Percentiles rank a stretch among this genome's conserved stretches.
Conservation (phyloP, 2,888 invertebrate species). For the Eilema sororculum region DNA sequence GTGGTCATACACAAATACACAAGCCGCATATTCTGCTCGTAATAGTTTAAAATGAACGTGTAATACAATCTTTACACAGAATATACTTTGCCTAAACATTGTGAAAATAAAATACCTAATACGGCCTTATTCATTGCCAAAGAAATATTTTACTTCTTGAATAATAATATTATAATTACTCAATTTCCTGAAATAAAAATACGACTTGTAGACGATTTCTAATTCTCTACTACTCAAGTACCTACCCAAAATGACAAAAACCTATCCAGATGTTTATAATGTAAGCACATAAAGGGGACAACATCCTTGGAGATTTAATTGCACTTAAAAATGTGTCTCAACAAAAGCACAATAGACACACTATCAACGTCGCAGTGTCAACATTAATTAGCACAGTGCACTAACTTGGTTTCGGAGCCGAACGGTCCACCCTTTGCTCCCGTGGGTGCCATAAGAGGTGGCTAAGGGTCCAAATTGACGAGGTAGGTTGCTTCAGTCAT, state of each 20-base stretch:
- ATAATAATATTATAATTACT: too few species aligned
- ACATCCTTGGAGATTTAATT: conserved; percentile 15
- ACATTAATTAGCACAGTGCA: conserved; percentile 24
- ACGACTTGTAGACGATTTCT: background rate
- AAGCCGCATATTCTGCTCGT: background rate
- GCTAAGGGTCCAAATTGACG: conserved; percentile 29
- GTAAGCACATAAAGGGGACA: conserved; percentile 5
- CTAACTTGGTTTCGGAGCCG: conserved; percentile 11
- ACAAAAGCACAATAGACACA: conserved; percentile 20
- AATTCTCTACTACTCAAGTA: background rate
- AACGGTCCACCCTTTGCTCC: conserved; percentile 21
- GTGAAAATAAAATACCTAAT: background rate
- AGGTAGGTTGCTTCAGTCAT: conserved; percentile 8
- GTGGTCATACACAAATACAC: background rate
- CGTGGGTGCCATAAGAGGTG: conserved; percentile 29
- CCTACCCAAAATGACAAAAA: background rate
- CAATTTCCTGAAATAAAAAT: too few species aligned
- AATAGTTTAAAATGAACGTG: background rate
- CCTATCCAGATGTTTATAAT: conserved; percentile 16
- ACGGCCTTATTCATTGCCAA: too few species aligned
- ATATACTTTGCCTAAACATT: background rate
- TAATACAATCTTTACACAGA: background rate
- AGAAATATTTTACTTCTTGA: too few species aligned
- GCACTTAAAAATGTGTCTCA: conserved; percentile 14
- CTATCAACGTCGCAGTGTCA: conserved; percentile 16